A percentile compares a stretch with the other conserved stretches of the same genome.
Evolutionary conservation across 2,113 vertebrate species (phyloP).

Genomic region (Gobio gobio): DNA sequence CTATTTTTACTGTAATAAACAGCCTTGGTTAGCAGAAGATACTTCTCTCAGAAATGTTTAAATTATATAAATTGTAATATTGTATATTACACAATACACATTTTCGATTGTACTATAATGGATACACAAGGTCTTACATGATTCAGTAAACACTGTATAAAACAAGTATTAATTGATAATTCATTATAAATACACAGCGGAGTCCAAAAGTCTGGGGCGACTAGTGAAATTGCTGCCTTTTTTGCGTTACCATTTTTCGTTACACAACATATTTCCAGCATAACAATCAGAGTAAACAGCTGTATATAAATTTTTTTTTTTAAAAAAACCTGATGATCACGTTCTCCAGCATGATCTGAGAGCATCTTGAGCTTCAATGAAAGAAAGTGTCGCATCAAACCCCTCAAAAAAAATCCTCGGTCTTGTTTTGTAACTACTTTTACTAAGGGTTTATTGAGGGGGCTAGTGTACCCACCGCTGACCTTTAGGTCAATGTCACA

Average conservation of each 20-base stretch:
- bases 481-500: constrained; percentile 28
- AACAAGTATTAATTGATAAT: not conserved
- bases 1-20: no score
- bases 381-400: not conserved
- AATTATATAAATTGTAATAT: no score
- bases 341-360: not conserved
- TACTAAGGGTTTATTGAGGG: not conserved
- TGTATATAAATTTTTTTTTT: no score
- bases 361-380: not conserved
- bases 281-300: not conserved
- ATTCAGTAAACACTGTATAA: not conserved
- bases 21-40: no score
- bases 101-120: no score
- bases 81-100: no score
- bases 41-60: no score
- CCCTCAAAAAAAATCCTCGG: not conserved
- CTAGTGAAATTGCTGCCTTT: not conserved
- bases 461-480: not conserved
- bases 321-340: not conserved
- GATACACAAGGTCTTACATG: not conserved
- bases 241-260: no score
- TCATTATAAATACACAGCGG: not conserved
- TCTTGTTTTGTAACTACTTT: not conserved
- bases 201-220: not conserved
- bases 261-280: not conserved